Evolutionary conservation across 1,140 invertebrate genomes (phyloP), one percentile per base, ranked within the genome.

Genomic region (Drosophila sechellia): DNA sequence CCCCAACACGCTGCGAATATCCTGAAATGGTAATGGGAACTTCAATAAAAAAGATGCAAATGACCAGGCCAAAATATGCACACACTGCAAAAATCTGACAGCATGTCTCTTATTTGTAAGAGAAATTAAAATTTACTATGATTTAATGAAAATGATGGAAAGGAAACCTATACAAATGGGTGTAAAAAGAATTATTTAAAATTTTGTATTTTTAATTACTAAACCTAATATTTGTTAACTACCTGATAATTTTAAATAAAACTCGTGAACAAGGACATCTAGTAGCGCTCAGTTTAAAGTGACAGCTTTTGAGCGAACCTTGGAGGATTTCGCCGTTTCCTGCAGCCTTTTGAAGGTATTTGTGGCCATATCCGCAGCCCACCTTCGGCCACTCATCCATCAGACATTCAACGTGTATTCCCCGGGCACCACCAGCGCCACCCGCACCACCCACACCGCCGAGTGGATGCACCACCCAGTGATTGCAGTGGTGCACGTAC

Each of bases 401-500:
- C 64, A 68, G 46, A 65, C 58, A 69, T 70, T 70, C 65, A 65
- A 39, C 50, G 69, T 70, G 66, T 70, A 70, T 70, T 70, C 66
- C 66, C 66, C 25, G 35, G 52, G 66, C 61, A 69, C 31, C 52
- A 46, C 5, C 20, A 10, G 1, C 1, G 11, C 10, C 6, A 12
- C 12, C 20, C 12, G 1, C 1, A n/a, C 10, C 6, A 12, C 8
- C 17, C 5, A 15, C 15, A 49, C 48, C 34, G 0, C 22, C 4
- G 43, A 15, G 3, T 48, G 46, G 46, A 48, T 69, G 65, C 61
- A 68, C 42, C 59, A 15, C 43, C 63, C 59, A 70, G 46, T 70
- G 66, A 66, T 75, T 75, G 72, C 72, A 75, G 53, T 52, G 74
- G 68, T 77, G 74, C 74, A 77, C 74, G 74, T 77, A 77, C 74